phyloP scores from a whole-genome alignment of 2,888 invertebrate genomes.

The Orchestes rusci region DNA sequence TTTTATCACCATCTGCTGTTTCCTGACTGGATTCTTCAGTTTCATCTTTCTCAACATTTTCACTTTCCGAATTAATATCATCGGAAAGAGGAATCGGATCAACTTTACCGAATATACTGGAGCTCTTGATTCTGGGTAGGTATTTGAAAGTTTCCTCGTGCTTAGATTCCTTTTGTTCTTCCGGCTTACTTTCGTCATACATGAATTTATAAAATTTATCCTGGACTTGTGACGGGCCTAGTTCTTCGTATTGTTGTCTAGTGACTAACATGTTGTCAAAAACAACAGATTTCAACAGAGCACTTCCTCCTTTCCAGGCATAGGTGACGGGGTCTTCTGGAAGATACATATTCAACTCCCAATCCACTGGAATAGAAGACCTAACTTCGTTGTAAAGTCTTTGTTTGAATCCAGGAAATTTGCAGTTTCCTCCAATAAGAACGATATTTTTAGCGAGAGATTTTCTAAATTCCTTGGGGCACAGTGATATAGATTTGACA shows the following conservation, averaged over 20 bases:
- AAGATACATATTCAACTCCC: constrained; percentile 63
- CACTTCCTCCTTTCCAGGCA: constrained; percentile 84
- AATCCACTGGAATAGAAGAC: constrained; percentile 68
- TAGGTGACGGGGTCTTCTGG: constrained; percentile 71
- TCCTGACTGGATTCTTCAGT: too few relatives aligned
- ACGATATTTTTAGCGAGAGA: constrained; percentile 77
- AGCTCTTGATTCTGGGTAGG: constrained; percentile 27
- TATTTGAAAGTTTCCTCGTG: constrained; percentile 21
- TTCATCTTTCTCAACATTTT: too few relatives aligned
- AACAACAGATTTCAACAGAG: constrained; percentile 63
- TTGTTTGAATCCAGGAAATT: constrained; percentile 79
- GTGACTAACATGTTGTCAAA: constrained; percentile 69
- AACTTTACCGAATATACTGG: constrained; percentile 29
- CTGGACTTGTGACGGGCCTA: constrained; percentile 57
- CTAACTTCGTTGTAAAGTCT: constrained; percentile 72
- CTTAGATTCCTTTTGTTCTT: constrained; percentile 21
- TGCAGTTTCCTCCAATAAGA: constrained; percentile 71
- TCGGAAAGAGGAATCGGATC: constrained; percentile 23
- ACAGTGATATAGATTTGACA: constrained; percentile 64
- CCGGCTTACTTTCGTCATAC: constrained; percentile 24
- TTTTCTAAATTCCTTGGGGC: constrained; percentile 67
- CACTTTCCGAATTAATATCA: neutral
- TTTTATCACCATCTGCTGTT: neutral
- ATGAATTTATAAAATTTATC: constrained; percentile 49
- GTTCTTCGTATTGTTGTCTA: constrained; percentile 83